Percentiles rank a stretch among this genome's conserved stretches.
phyloP scores from a whole-genome alignment of 2,888 invertebrate species.

The Drosophila prostipennis region DNA sequence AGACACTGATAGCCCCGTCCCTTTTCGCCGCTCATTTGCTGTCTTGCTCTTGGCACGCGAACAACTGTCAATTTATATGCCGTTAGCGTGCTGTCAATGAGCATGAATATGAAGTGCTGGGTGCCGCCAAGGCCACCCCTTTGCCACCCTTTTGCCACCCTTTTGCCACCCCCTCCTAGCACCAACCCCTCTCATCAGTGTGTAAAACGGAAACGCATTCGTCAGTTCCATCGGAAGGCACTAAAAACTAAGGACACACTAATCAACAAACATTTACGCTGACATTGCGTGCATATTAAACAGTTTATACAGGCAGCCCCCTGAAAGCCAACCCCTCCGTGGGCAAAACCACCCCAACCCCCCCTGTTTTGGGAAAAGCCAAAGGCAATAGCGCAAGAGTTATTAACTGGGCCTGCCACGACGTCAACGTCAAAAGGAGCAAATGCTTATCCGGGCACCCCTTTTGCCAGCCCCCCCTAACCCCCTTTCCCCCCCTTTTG shows the following conservation, averaged over 20 bases:
- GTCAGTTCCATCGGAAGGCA: conserved; percentile 51
- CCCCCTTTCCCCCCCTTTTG: conserved; percentile 1
- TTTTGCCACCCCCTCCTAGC: not conserved
- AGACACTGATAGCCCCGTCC: conserved; percentile 17
- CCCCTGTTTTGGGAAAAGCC: conserved; percentile 4
- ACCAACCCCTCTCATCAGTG: conserved; percentile 1
- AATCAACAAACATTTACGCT: conserved; percentile 79
- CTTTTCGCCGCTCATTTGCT: not conserved
- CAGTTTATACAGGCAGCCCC: conserved; percentile 45
- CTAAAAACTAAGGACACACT: conserved; percentile 73
- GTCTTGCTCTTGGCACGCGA: conserved; percentile 42
- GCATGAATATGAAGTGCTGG: conserved; percentile 73
- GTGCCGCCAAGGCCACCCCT: not conserved
- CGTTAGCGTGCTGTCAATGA: conserved; percentile 80
- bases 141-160: conserved; percentile 11
- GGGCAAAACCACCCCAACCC: too few relatives aligned
- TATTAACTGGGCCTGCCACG: conserved; percentile 74
- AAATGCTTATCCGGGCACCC: conserved; percentile 19
- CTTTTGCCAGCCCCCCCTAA: not conserved
- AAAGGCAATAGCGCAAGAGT: conserved; percentile 64
- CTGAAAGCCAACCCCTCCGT: not conserved
- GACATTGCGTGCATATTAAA: conserved; percentile 80
- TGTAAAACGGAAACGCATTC: conserved; percentile 52
- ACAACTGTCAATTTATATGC: conserved; percentile 78
- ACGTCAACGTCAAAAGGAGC: conserved; percentile 36